Evolutionary conservation across 2,113 vertebrate species (phyloP).

Genomic region (Argyrosomus japonicus): DNA sequence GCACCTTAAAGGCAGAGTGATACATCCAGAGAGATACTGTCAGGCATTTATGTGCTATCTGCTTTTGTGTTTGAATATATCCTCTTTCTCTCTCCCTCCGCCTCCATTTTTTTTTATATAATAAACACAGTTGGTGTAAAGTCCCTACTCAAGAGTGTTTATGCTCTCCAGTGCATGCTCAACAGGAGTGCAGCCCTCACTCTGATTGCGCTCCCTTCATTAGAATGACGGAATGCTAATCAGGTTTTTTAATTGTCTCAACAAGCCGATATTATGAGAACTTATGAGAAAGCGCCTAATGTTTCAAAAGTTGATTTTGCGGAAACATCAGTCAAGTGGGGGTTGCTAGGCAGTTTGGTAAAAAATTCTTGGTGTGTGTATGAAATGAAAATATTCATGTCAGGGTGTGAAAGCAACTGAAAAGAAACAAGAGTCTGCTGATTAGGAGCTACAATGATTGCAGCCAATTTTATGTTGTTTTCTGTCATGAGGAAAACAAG

Average conservation of each 20-base stretch:
- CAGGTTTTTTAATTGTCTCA: slow-evolving; percentile 38
- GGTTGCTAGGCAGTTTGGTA: neutral
- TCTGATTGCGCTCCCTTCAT: slow-evolving; percentile 25
- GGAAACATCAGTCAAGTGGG: neutral
- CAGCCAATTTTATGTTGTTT: slow-evolving; percentile 7
- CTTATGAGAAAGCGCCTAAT: neutral
- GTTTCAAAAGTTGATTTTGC: slow-evolving; percentile 17
- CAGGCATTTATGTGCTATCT: neutral
- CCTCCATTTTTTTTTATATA: neutral
- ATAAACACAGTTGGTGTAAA: slow-evolving; percentile 1
- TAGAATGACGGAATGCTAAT: slow-evolving; percentile 13
- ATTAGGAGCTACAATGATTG: slow-evolving; percentile 25
- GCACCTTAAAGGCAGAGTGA: neutral
- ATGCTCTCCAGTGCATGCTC: neutral
- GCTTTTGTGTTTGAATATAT: neutral
- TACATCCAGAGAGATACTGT: neutral
- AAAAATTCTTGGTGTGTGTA: neutral
- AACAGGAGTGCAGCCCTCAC: slow-evolving; percentile 12
- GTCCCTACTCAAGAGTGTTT: slow-evolving; percentile 2
- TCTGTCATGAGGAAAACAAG: neutral
- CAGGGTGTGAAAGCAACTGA: neutral
- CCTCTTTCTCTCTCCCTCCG: neutral
- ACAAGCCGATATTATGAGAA: neutral
- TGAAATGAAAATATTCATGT: slow-evolving; percentile 14
- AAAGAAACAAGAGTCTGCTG: slow-evolving; percentile 11